Conservation (phyloP, 1,140 invertebrate species). For the Thalassaphorura encarpata region DNA sequence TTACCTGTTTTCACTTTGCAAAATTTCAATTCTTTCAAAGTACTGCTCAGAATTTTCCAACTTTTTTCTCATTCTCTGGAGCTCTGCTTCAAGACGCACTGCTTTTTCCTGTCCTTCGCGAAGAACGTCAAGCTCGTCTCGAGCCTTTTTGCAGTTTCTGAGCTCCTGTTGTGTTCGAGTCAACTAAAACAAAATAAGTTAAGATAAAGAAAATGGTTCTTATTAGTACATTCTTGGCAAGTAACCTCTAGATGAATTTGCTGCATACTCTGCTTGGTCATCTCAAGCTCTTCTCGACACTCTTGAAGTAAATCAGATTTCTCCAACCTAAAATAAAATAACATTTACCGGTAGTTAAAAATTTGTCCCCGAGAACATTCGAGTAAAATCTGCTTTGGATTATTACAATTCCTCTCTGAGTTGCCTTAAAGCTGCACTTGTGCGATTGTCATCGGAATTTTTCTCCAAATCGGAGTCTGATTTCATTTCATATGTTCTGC, state of each 20-base stretch:
- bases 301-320: conserved; percentile 31
- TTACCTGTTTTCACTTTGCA: conserved; percentile 28
- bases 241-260: conserved; percentile 20
- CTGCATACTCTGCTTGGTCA: conserved; percentile 18
- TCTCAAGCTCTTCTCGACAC: conserved; percentile 31
- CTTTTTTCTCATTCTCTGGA: conserved; percentile 23
- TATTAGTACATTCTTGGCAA: not conserved
- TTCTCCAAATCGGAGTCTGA: conserved; percentile 25
- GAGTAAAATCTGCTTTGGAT: too few relatives aligned
- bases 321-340: conserved; percentile 15
- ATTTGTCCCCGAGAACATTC: too few relatives aligned
- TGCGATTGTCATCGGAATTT: conserved; percentile 15
- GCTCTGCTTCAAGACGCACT: conserved; percentile 21
- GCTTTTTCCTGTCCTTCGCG: conserved; percentile 30
- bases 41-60: conserved; percentile 29
- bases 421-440: conserved; percentile 18
- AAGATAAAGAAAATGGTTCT: not conserved
- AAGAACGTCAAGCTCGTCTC: conserved; percentile 30
- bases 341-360: not conserved
- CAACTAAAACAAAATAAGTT: conserved; percentile 13
- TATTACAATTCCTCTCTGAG: conserved; percentile 28
- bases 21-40: conserved; percentile 24
- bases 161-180: conserved; percentile 14
- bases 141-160: conserved; percentile 19
- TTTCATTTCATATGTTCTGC: conserved; percentile 21